Base-by-base conservation (phyloP, 2,888 invertebrate genomes). In the Drosophila peninsularis region DNA sequence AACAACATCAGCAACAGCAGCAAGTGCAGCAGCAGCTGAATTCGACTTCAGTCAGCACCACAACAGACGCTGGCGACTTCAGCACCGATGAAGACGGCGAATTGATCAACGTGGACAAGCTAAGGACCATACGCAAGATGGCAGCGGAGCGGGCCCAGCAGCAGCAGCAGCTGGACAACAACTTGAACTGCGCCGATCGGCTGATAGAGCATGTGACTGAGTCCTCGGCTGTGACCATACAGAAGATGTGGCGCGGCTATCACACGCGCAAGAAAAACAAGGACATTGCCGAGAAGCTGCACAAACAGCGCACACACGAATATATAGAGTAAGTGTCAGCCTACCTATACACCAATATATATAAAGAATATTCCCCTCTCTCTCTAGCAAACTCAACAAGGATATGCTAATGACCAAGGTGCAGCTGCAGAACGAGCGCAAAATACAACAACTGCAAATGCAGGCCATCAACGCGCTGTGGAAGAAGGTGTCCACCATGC, bases 401-500 rank as follows among this genome's bases (percentile, higher is more conserved):
- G 97, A 97, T 89, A 96, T 97, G 95, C 96, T 96, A 90, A 95
- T 96, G 14, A 96, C 97, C 0, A 96, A 97, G 91, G 96, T 95
- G 2, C 97, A 97, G 14, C 90, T 97, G 49, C 96, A 97, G 89
- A 96, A 96, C 83, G 97, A 97, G 90, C 93, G 97, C 32, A 97
- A 96, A 89, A 95, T 97, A 62, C 96, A 97, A 82, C 95, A 97
- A 90, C 92, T 97, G 53, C 97, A 97, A 93, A 96, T 97, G 95
- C 97, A 97, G 92, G 97, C 97, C 5, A 97, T 97, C 81, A 96
- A 96, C 89, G 97, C 97, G 1, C 93, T 97, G 4, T 97, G 97
- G 97, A 97, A 96, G 92, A 97, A 97, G 91, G 96, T 97, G 2
- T 95, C 96, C 17, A 94, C 95, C 0, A 92, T 96, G 79, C 95